These are phyloP conservation scores for Malurus splendens DNA, from an alignment of 2,797 vertebrate genomes.

Conservation along the genomic window DNA sequence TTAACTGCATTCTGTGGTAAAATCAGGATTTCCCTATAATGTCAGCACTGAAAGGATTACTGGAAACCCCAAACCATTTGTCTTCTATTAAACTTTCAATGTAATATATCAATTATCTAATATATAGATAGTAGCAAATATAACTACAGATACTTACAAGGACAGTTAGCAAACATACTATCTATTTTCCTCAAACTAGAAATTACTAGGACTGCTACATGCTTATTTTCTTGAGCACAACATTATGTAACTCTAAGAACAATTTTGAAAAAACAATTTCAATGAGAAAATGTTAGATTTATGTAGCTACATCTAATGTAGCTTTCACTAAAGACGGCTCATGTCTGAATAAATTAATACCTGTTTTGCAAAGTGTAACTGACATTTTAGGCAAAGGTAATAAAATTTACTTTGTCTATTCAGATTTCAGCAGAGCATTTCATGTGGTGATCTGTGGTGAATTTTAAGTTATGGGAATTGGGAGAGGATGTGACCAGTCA, in stretches of 20 bases:
- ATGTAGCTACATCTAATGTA: background rate
- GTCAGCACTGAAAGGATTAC: background rate
- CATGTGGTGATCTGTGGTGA: background rate
- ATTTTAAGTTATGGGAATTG: background rate
- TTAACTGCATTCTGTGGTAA: background rate
- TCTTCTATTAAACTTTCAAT: background rate
- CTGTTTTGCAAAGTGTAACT: background rate
- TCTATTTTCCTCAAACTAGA: background rate
- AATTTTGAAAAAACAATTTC: background rate
- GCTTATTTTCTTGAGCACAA: background rate
- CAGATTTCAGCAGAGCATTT: background rate
- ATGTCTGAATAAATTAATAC: background rate
- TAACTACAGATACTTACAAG: background rate
- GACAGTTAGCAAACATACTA: background rate
- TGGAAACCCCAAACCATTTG: background rate
- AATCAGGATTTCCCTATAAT: background rate
- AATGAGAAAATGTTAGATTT: background rate
- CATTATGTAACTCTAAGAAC: background rate
- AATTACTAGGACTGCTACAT: background rate
- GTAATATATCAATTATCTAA: background rate
- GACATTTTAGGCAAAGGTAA: background rate
- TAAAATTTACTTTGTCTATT: background rate
- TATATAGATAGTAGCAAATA: background rate
- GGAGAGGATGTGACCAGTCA: background rate
- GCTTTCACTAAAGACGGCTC: background rate